Conservation (phyloP, 2,888 invertebrate species). For the Priocnemis perturbator region DNA sequence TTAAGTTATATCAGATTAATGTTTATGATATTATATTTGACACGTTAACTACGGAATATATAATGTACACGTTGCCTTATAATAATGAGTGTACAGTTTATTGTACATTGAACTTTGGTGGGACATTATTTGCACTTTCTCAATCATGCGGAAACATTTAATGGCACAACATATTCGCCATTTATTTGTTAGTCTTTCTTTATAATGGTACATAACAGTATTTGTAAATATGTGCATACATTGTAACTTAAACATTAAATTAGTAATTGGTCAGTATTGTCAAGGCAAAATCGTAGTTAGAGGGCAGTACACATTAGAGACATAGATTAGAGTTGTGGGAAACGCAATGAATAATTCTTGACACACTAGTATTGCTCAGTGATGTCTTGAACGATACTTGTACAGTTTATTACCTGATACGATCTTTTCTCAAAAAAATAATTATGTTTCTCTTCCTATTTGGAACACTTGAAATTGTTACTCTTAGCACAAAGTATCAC, state of each 20-base stretch:
- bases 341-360: too few relatives aligned
- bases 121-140: slow-evolving; percentile 29
- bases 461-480: too few relatives aligned
- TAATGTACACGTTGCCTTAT: slow-evolving; percentile 25
- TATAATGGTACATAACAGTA: slow-evolving; percentile 51
- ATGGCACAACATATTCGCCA: slow-evolving; percentile 27
- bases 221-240: slow-evolving; percentile 51
- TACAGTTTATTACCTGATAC: too few relatives aligned
- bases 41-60: slow-evolving; percentile 47
- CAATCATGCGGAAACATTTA: slow-evolving; percentile 11
- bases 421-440: too few relatives aligned
- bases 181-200: slow-evolving; percentile 28
- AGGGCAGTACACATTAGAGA: neutral
- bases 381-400: too few relatives aligned
- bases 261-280: slow-evolving; percentile 56
- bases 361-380: too few relatives aligned
- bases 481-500: too few relatives aligned
- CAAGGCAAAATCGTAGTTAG: slow-evolving; percentile 37
- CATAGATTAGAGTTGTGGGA: too few relatives aligned
- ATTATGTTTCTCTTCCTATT: too few relatives aligned
- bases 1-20: slow-evolving; percentile 34
- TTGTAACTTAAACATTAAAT: slow-evolving; percentile 48
- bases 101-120: slow-evolving; percentile 45
- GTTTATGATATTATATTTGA: slow-evolving; percentile 37
- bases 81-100: slow-evolving; percentile 36